phyloP scores from a whole-genome alignment of 2,113 vertebrate genomes.

The Lonchura striata region DNA sequence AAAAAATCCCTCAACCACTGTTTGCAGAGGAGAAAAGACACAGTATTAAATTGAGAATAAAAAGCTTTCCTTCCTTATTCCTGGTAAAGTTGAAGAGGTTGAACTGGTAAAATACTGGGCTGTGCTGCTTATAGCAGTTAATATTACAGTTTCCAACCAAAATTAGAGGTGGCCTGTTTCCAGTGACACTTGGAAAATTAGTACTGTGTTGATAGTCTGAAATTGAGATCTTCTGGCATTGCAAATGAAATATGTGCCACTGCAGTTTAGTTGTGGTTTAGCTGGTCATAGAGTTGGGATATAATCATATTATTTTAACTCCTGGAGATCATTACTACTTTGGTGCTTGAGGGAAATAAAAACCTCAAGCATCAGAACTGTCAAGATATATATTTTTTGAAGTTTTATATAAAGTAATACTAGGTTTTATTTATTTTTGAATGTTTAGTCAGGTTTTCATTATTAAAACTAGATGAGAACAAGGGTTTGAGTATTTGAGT shows the following conservation, averaged over 20 bases:
- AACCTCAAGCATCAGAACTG: conserved; percentile 51
- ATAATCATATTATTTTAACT: conserved; percentile 78
- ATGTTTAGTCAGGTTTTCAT: conserved; percentile 48
- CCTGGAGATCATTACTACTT: conserved; percentile 71
- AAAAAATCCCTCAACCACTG: neutral
- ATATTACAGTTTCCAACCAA: conserved; percentile 34
- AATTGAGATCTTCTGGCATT: conserved; percentile 70
- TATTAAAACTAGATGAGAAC: conserved; percentile 47
- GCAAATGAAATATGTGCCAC: conserved; percentile 63
- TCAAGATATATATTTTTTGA: conserved; percentile 57
- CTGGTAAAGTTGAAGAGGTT: conserved; percentile 41
- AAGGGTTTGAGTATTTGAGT: conserved; percentile 49
- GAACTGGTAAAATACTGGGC: conserved; percentile 44
- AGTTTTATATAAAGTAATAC: conserved; percentile 57
- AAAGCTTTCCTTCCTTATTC: conserved; percentile 1
- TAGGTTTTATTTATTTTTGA: conserved; percentile 50
- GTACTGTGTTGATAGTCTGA: conserved; percentile 65
- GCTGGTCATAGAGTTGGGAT: conserved; percentile 58
- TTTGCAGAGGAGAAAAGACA: neutral
- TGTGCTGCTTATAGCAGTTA: neutral
- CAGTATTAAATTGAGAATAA: neutral
- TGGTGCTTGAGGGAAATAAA: conserved; percentile 40
- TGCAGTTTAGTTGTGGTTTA: conserved; percentile 71
- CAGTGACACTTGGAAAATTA: conserved; percentile 73
- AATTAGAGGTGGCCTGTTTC: conserved; percentile 65